Conservation (phyloP, 1,140 invertebrate genomes). For the Bombus pascuorum region DNA sequence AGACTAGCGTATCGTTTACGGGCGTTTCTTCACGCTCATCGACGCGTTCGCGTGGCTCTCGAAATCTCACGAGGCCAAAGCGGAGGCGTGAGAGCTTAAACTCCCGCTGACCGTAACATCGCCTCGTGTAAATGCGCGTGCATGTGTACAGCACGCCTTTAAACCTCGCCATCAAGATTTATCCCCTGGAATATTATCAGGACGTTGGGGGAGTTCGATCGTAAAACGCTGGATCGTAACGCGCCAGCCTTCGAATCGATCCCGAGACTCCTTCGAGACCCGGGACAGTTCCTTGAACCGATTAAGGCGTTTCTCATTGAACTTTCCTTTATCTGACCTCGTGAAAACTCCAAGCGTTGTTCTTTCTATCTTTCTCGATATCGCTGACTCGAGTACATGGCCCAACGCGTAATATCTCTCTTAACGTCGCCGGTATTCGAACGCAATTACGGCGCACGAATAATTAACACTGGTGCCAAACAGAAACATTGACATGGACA, state of each 20-base stretch:
- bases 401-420: neutral
- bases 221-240: slow-evolving; percentile 48
- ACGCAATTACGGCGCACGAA: neutral
- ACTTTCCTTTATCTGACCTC: neutral
- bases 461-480: neutral
- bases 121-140: neutral
- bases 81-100: slow-evolving; percentile 56
- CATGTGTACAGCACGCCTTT: slow-evolving; percentile 23
- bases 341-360: neutral
- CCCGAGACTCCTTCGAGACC: no score
- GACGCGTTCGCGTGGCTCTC: slow-evolving; percentile 60
- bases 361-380: neutral
- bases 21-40: neutral
- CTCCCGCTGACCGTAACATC: slow-evolving; percentile 4
- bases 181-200: slow-evolving; percentile 52
- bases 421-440: neutral
- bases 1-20: neutral
- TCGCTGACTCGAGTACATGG: neutral
- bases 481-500: neutral
- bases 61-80: slow-evolving; percentile 52
- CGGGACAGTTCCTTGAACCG: slow-evolving; percentile 7
- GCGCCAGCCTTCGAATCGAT: slow-evolving; percentile 11
- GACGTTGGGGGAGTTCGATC: slow-evolving; percentile 35
- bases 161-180: slow-evolving; percentile 51
- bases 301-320: neutral